Evolutionary conservation across 2,113 vertebrate species (phyloP), one percentile per base, ranked within the genome.

Genomic region (Festucalex cinctus): DNA sequence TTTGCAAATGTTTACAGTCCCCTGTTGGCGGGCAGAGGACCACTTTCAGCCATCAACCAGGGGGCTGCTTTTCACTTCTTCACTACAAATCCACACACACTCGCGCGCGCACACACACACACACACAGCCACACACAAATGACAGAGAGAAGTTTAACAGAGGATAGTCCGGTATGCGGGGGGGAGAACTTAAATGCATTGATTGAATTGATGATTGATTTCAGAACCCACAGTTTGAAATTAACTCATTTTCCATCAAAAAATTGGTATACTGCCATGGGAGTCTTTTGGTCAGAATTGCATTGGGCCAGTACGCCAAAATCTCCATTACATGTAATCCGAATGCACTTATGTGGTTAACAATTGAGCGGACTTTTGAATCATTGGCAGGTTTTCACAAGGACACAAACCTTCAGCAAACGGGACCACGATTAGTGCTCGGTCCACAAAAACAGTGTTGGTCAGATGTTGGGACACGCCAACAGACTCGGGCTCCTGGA

Each of bases 11-110:
- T 93, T 94, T 98, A 97, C 92, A 97, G 94, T 96, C 95, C 95
- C 95, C 96, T 98, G 96, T 96, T 92, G 94, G 95, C 94, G 93
- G 88, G 95, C 94, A 98, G 95, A 97, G 94, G 94, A 98, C 94
- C 94, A 95, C 93, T 95, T 95, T 98, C 95, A 97, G 95, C 93
- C 96, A 96, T 97, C 96, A 94, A 95, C 94, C 95, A 97, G 93
- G 89, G 90, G 94, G 94, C 94, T 96, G 95, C 96, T 94, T 95
- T 95, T 98, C 95, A 95, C 95, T 98, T 97, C 96, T 98, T 95
- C 95, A 96, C 96, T 98, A 98, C 92, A 96, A 98, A 97, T 96
- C 94, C 95, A 97, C 95, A 96, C 95, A 82, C 82, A 71, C 75
- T 84, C 81, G 82, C 81, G 82, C 94, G 96, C 94, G 81, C 81